Evolutionary conservation across 2,113 vertebrate genomes (phyloP).

Genomic region (Psittacara wagleri): DNA sequence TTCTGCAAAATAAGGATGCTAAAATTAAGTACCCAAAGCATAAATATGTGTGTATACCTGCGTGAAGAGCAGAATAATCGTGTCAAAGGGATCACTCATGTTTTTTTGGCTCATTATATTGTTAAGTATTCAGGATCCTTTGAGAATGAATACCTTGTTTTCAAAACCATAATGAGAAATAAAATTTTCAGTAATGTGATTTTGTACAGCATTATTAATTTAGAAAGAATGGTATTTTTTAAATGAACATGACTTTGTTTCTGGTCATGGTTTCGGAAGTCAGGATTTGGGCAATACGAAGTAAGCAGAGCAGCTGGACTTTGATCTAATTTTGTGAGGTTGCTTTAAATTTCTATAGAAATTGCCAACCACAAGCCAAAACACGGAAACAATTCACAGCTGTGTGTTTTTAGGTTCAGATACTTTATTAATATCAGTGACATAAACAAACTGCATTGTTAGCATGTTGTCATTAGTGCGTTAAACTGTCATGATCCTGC

Average conservation of each 20-base stretch:
- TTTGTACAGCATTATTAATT: background rate
- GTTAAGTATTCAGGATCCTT: background rate
- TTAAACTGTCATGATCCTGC: constrained; percentile 7
- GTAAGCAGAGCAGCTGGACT: background rate
- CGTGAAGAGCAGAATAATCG: background rate
- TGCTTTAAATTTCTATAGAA: background rate
- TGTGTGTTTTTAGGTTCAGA: background rate
- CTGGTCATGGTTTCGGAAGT: background rate
- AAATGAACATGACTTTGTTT: background rate
- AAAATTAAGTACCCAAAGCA: constrained; percentile 2
- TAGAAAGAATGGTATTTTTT: background rate
- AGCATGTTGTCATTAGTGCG: background rate
- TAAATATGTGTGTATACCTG: background rate
- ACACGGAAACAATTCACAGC: background rate
- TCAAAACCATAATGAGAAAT: background rate
- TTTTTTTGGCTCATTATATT: background rate
- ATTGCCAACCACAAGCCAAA: background rate
- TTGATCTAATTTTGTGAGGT: background rate
- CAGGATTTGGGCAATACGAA: background rate
- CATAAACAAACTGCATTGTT: constrained; percentile 1
- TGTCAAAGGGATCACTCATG: background rate
- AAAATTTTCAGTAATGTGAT: background rate
- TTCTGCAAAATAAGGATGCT: background rate
- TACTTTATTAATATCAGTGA: background rate
- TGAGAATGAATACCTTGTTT: background rate